phyloP scores from a whole-genome alignment of 1,140 invertebrate genomes.

The Panagrolaimus sp. region DNA sequence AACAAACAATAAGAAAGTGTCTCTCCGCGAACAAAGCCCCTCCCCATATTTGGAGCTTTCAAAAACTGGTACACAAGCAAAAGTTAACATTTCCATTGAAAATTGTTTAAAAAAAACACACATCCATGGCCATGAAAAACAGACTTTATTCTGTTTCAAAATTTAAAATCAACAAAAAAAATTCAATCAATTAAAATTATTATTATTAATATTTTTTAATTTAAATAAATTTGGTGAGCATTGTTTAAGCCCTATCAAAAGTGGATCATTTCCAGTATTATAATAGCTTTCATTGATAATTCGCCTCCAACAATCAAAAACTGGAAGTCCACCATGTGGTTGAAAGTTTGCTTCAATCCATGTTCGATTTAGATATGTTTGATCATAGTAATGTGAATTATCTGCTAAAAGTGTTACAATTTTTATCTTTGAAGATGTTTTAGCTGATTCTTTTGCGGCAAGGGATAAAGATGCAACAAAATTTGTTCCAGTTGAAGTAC shows the following conservation, averaged over 20 bases:
- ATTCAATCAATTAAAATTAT: too few species aligned
- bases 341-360: conserved; percentile 24
- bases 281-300: conserved; percentile 17
- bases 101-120: too few species aligned
- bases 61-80: too few species aligned
- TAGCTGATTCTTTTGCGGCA: conserved; percentile 19
- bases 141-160: too few species aligned
- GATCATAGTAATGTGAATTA: conserved; percentile 5
- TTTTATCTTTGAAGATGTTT: neutral
- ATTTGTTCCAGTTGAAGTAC: conserved; percentile 16
- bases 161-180: too few species aligned
- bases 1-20: too few species aligned
- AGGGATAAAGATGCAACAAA: conserved; percentile 15
- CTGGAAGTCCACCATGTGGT: neutral
- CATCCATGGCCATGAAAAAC: too few species aligned
- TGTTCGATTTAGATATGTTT: conserved; percentile 21
- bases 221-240: neutral
- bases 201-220: too few species aligned
- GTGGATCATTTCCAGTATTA: neutral
- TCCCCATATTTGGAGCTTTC: too few species aligned
- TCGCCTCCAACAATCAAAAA: conserved; percentile 13
- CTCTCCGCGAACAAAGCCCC: too few species aligned
- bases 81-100: too few species aligned
- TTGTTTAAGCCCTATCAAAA: neutral
- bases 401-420: conserved; percentile 17